Conservation (phyloP, 23 tunicate genomes). For the Phallusia fumigata region DNA sequence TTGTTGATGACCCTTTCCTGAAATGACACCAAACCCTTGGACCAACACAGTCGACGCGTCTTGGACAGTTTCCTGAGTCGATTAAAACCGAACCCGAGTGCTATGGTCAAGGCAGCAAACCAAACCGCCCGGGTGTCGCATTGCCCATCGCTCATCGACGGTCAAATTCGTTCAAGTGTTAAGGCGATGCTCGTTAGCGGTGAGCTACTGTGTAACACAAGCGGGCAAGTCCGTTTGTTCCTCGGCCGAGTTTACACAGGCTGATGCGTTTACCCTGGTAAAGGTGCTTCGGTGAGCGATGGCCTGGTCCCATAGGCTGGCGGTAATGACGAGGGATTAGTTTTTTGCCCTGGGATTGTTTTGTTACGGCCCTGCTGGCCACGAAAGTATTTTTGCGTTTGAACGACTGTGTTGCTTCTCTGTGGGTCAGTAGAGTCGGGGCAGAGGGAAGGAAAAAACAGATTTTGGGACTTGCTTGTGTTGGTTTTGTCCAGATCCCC, state of each 20-base stretch:
- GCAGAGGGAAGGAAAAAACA: too few species aligned
- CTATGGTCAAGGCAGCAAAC: conserved; percentile 3
- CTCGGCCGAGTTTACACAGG: background rate
- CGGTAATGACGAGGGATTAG: background rate
- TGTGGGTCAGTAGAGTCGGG: too few species aligned
- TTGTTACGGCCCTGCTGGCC: background rate
- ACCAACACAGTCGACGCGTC: too few species aligned
- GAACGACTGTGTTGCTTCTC: too few species aligned
- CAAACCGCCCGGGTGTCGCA: background rate
- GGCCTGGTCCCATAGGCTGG: background rate
- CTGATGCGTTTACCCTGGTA: background rate
- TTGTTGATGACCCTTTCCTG: too few species aligned
- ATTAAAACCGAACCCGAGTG: background rate
- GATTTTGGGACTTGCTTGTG: too few species aligned
- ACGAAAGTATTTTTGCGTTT: too few species aligned
- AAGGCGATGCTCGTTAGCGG: background rate
- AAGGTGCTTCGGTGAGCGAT: background rate
- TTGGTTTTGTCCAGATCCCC: too few species aligned
- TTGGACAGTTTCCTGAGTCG: background rate
- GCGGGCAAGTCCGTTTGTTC: conserved; percentile 9
- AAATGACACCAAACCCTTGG: too few species aligned
- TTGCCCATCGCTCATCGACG: background rate
- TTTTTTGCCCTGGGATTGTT: background rate
- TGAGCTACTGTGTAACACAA: conserved; percentile 6
- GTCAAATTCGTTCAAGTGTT: background rate